Evolutionary conservation across 2,797 vertebrate species (phyloP), one percentile per base, ranked within the genome.

Genomic region (Myotis pilosus): DNA sequence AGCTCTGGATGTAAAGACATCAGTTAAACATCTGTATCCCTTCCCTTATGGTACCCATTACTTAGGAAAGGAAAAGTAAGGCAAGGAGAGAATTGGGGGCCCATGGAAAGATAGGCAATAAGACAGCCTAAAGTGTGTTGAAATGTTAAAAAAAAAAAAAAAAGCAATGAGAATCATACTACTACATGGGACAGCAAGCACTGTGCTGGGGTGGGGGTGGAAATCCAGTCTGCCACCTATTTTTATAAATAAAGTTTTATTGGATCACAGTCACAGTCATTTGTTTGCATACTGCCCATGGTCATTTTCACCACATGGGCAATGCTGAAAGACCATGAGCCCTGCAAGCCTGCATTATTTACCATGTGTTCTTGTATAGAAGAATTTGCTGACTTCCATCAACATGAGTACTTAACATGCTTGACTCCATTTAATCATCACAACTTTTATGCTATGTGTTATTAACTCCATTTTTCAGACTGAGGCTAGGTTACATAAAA

Each of bases 181-280:
- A 20, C 22, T 17, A 36, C 7, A 44, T 22, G 36, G 74, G 7
- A 33, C 10, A 16, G 66, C 30, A 57, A 92, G 57, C 44, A 3
- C 25, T 36, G 2, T 81, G 33, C 10, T 28, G 41, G 36, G 28
- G 4, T 28, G n/a, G 10, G 4, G 8, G 2, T 51, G 22, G 22
- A 86, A 76, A 81, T 71, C 23, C 41, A 79, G 66, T 22, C 8
- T 30, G 72, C 3, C 23, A 5, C 6, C 9, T 79, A 10, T 23
- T 80, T 89, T 87, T 49, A 83, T 87, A 76, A 84, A 87, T 87
- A 78, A 95, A 91, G 44, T 60, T 92, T 84, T 89, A 66, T 49
- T 92, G 83, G 30, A 36, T 74, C 2, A 49, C 28, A 91, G 49
- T 13, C 64, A 68, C 13, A 20, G 8, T 4, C 8, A 62, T 38